Evolutionary conservation across 2,888 invertebrate genomes (phyloP), one percentile per base, ranked within the genome.

Genomic region (Acanthacorydalis orientalis): DNA sequence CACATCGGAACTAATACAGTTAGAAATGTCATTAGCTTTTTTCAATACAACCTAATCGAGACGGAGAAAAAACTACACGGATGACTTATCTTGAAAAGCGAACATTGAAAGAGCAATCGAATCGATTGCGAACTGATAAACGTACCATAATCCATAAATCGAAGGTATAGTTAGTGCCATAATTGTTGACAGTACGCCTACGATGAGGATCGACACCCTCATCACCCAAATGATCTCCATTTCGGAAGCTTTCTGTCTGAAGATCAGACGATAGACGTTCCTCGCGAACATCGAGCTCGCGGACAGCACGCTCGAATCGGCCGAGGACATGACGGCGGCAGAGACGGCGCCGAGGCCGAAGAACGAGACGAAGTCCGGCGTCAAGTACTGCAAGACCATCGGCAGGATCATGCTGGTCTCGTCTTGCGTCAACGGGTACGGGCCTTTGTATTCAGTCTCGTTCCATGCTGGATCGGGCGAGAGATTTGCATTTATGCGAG

Each of bases 251-350:
- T 84, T 81, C 68, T 93, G 93, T 49, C 97, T 75, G 70, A 98
- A 92, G 63, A 97, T 91, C 65, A 93, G 77, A 70, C 89, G 93
- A 77, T 97, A 97, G 56, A 98, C 89, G 68, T 98, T 98, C 63
- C 96, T 79, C 51, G 97, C 96, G 63, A 98, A 98, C 97, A 98
- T 97, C 31, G 96, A 93, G 56, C 92, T 91, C 3, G 97, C 97
- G 16, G 96, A 95, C 15, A 98, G 75, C 45, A 98, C 92, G 56
- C 96, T 96, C 47, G 97, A 97, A 68, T 98, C 97, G 0, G 97
- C 97, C 1, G 96, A 96, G 35, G 96, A 96, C 97, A 98, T 98
- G 53, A 98, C 97, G 15, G 97, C 97, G 1, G 97, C 98, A 0
- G 96, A 96, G 7, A 98, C 95, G 7, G 97, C 97, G 0, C 98